phyloP scores from a whole-genome alignment of 2,888 invertebrate genomes.

The Lymantria dispar region DNA sequence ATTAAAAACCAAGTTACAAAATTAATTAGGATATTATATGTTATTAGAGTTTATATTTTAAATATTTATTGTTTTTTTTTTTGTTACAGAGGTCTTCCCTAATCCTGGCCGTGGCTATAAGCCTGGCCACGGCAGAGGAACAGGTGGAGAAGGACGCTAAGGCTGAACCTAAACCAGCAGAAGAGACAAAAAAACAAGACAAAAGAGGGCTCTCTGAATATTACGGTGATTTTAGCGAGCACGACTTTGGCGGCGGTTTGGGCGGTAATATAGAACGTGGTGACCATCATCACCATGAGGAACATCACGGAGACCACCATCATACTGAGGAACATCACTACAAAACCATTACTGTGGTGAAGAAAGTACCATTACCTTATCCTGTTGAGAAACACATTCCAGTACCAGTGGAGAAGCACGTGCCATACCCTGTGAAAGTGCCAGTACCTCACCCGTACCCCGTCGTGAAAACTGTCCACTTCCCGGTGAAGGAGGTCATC shows the following conservation, averaged over 20 bases:
- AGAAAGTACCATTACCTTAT: constrained; percentile 88
- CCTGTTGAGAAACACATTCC: constrained; percentile 87
- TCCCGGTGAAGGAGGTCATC: constrained; percentile 84
- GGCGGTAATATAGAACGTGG: constrained; percentile 41
- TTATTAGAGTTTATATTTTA: not conserved
- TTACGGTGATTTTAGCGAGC: constrained; percentile 64
- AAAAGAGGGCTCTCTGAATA: constrained; percentile 80
- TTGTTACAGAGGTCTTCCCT: constrained; percentile 75
- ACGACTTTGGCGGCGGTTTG: constrained; percentile 36
- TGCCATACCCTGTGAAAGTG: constrained; percentile 85
- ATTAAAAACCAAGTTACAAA: not conserved
- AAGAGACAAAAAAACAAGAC: constrained; percentile 79
- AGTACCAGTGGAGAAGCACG: constrained; percentile 86
- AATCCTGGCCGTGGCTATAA: constrained; percentile 78
- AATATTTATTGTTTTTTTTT: constrained; percentile 33
- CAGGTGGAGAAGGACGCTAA: constrained; percentile 72
- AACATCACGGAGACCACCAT: constrained; percentile 22
- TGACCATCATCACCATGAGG: not conserved
- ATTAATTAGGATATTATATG: not conserved
- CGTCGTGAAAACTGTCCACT: constrained; percentile 85
- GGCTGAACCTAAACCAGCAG: constrained; percentile 69
- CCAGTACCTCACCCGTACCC: constrained; percentile 87
- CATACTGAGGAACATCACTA: constrained; percentile 70
- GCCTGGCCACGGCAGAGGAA: constrained; percentile 82
- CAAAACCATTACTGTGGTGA: constrained; percentile 86